These are phyloP conservation scores for Anarsia innoxiella DNA, from an alignment of 2,888 invertebrate species.

Conservation along the genomic window DNA sequence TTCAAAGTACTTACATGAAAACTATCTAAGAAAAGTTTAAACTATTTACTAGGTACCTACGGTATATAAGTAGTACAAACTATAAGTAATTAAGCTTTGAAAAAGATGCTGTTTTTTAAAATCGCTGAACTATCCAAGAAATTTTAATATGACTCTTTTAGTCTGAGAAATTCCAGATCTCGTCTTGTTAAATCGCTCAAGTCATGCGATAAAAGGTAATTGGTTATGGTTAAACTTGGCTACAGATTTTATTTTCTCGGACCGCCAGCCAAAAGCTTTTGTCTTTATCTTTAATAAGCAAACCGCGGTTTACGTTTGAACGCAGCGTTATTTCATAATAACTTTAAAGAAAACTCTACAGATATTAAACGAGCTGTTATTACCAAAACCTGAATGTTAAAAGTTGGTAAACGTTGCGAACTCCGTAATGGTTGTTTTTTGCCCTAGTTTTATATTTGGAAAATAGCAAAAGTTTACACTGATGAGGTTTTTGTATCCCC, in stretches of 20 bases:
- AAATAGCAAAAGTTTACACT: slow-evolving; percentile 8
- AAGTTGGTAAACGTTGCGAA: slow-evolving; percentile 37
- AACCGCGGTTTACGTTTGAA: slow-evolving; percentile 4
- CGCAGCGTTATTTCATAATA: slow-evolving; percentile 13
- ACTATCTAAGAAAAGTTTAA: too few species aligned
- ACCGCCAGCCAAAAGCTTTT: slow-evolving; percentile 1
- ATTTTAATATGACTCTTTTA: too few species aligned
- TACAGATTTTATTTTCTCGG: slow-evolving; percentile 1
- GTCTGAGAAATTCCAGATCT: too few species aligned
- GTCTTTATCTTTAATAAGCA: slow-evolving; percentile 10
- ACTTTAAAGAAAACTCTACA: slow-evolving; percentile 21
- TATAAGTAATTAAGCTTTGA: too few species aligned
- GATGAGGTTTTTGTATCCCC: too few species aligned
- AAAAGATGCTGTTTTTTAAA: too few species aligned
- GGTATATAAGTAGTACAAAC: too few species aligned
- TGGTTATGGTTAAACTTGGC: neutral
- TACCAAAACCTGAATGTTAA: slow-evolving; percentile 28
- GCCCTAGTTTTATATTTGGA: slow-evolving; percentile 25
- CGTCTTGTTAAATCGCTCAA: neutral
- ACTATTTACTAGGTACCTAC: too few species aligned
- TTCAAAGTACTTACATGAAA: too few species aligned
- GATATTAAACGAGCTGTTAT: slow-evolving; percentile 39
- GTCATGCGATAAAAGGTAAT: neutral
- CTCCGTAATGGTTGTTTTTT: slow-evolving; percentile 33
- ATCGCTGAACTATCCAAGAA: too few species aligned